Evolutionary conservation across 1,140 invertebrate genomes (phyloP).

Genomic region (Wasmannia auropunctata): DNA sequence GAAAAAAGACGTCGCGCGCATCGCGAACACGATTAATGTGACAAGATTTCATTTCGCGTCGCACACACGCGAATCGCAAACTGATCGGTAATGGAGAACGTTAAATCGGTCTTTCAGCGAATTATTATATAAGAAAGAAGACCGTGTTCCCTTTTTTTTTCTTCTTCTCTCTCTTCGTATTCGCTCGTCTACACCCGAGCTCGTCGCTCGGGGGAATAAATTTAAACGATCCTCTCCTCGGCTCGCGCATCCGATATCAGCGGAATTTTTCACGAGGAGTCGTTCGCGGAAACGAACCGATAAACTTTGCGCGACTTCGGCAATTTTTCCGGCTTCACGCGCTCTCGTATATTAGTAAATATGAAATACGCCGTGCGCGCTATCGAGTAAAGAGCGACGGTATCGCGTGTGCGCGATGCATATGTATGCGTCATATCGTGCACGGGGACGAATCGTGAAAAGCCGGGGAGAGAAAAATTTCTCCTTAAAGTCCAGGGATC

Average conservation of each 20-base stretch:
- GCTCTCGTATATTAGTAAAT: constrained; percentile 66
- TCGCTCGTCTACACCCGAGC: neutral
- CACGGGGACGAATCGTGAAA: neutral
- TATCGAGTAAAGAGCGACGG: constrained; percentile 13
- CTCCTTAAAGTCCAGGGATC: neutral
- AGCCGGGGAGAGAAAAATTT: neutral
- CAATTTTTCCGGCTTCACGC: constrained; percentile 46
- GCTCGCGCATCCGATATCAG: constrained; percentile 45
- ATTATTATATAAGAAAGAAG: constrained; percentile 38
- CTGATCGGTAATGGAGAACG: constrained; percentile 24
- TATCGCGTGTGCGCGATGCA: neutral
- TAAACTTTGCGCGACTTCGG: constrained; percentile 60
- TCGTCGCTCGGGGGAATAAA: constrained; percentile 23
- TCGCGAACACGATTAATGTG: neutral
- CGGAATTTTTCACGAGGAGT: constrained; percentile 48
- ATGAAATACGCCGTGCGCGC: constrained; percentile 23
- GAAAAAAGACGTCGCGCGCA: neutral
- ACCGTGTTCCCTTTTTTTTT: neutral
- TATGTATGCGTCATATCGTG: neutral
- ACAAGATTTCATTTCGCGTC: constrained; percentile 17
- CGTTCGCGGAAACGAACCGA: constrained; percentile 51
- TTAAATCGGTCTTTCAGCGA: constrained; percentile 30
- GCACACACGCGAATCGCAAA: neutral
- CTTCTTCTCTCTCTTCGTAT: neutral
- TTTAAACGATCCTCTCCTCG: constrained; percentile 31